Evolutionary conservation across 2,888 invertebrate species (phyloP).

Genomic region (Thalpophila matura): DNA sequence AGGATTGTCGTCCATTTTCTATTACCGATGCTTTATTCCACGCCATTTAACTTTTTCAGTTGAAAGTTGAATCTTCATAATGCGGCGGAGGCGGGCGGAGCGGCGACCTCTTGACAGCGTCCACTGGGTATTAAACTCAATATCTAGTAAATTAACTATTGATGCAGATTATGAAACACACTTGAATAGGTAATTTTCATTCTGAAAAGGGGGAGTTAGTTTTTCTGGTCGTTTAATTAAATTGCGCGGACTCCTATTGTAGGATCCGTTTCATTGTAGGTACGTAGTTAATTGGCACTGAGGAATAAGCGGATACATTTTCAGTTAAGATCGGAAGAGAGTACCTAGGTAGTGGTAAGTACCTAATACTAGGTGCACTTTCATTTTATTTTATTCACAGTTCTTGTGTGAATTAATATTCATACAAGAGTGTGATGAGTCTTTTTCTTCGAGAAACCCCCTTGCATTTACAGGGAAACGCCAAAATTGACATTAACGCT

Average conservation of each 20-base stretch:
- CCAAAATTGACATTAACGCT: conserved; percentile 9
- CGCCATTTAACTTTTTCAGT: conserved; percentile 85
- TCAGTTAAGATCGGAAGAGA: no score
- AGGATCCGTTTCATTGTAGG: neutral
- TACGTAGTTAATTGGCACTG: no score
- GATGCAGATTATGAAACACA: conserved; percentile 52
- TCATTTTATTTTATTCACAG: no score
- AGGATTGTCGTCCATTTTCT: conserved; percentile 85
- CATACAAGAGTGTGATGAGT: no score
- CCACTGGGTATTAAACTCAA: conserved; percentile 63
- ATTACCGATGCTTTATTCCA: conserved; percentile 84
- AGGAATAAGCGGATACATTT: no score
- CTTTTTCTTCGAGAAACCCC: neutral
- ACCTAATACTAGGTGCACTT: no score
- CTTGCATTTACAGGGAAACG: neutral
- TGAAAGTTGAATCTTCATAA: conserved; percentile 79
- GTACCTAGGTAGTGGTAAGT: no score
- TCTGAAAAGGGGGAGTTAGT: neutral
- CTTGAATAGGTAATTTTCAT: conserved; percentile 24
- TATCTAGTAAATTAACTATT: conserved; percentile 64
- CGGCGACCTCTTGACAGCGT: conserved; percentile 55
- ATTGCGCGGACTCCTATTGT: conserved; percentile 1
- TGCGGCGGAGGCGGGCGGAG: conserved; percentile 66
- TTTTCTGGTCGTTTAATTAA: conserved; percentile 16
- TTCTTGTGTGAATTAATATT: no score